Evolutionary conservation across 2,888 invertebrate species (phyloP).

Genomic region (Pammene aurita): DNA sequence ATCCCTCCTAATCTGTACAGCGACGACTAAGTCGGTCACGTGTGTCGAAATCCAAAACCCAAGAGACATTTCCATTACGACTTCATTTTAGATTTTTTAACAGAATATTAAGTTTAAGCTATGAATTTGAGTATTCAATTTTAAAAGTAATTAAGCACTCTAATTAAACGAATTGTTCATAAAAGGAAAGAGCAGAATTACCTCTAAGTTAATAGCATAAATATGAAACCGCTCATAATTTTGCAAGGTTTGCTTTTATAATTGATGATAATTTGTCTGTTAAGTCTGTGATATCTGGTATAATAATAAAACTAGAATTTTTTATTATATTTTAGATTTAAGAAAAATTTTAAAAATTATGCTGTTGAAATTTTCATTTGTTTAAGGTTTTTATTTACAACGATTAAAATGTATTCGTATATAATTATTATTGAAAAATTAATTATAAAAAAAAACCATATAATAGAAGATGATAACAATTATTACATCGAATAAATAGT

Average conservation of each 20-base stretch:
- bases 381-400: no score
- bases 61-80: background rate
- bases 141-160: conserved; percentile 24
- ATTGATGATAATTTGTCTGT: conserved; percentile 17
- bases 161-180: conserved; percentile 34
- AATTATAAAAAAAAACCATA: background rate
- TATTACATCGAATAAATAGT: conserved; percentile 1
- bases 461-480: background rate
- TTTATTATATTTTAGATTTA: background rate
- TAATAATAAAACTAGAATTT: no score
- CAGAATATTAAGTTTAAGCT: conserved; percentile 4
- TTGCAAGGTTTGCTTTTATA: conserved; percentile 20
- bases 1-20: conserved; percentile 11
- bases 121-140: conserved; percentile 23
- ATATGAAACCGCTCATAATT: conserved; percentile 31
- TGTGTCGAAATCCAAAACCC: background rate
- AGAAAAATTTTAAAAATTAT: no score
- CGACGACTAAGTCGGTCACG: conserved; percentile 12
- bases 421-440: no score
- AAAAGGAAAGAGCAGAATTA: conserved; percentile 27
- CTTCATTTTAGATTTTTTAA: background rate
- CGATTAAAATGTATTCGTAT: no score
- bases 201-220: conserved; percentile 17
- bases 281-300: background rate
- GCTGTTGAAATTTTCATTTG: no score